Evolutionary conservation across 1,140 invertebrate species (phyloP).

Genomic region (Atopsyche davidsoni): DNA sequence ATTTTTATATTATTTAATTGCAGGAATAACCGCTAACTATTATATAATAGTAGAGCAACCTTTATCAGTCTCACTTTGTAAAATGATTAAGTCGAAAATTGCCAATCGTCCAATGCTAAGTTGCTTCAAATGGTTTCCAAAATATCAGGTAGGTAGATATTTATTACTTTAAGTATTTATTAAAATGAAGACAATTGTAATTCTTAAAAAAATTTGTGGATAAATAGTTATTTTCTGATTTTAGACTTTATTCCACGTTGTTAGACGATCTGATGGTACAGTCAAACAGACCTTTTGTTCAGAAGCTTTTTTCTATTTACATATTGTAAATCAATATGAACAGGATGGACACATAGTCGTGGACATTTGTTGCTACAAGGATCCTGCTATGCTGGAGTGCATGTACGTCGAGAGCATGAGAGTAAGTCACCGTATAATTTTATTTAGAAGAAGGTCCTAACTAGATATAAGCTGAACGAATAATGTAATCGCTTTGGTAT

Average conservation of each 20-base stretch:
- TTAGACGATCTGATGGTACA: conserved; percentile 58
- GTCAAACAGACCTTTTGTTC: conserved; percentile 56
- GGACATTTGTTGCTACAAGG: conserved; percentile 77
- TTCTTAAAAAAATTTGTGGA: too few relatives aligned
- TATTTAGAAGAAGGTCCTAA: too few relatives aligned
- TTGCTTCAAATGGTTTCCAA: conserved; percentile 64
- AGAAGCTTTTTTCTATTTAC: conserved; percentile 77
- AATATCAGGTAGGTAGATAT: conserved; percentile 53
- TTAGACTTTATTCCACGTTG: conserved; percentile 69
- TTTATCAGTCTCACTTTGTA: conserved; percentile 59
- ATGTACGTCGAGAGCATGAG: conserved; percentile 78
- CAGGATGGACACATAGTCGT: conserved; percentile 62
- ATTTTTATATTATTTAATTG: too few relatives aligned
- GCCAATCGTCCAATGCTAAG: conserved; percentile 55
- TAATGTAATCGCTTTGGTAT: too few relatives aligned
- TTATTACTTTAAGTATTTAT: background rate
- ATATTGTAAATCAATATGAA: conserved; percentile 87
- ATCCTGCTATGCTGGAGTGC: conserved; percentile 75
- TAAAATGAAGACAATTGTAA: too few relatives aligned
- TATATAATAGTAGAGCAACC: conserved; percentile 82
- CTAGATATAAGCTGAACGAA: too few relatives aligned
- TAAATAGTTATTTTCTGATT: conserved; percentile 31
- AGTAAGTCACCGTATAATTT: conserved; percentile 48
- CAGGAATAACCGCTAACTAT: conserved; percentile 71
- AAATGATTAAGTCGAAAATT: conserved; percentile 53